Base-by-base conservation (phyloP, 2,797 vertebrate genomes). In the Hozukius guyotensis region DNA sequence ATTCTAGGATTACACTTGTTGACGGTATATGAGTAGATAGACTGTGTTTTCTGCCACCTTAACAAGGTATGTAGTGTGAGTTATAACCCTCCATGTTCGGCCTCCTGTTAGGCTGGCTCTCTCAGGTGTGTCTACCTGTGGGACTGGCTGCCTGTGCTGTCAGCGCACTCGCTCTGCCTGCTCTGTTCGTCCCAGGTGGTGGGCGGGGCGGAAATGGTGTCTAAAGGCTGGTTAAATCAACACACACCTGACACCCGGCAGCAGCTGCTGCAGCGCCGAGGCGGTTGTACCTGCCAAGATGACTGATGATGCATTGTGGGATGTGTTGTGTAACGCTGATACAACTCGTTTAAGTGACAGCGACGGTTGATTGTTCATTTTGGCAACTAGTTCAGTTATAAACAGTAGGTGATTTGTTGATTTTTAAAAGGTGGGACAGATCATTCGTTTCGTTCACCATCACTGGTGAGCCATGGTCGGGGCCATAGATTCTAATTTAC, bases 61-160 rank as follows among this genome's bases (percentile, higher is more conserved):
- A n/a, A 25, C n/a, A 11, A 74, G 73, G 52, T 5, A 77, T 63
- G 56, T 2, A 8, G 20, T 11, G 8, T 32, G 71, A 24, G 42
- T 24, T 63, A 6, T 4, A 25, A 18, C 10, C 32, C 53, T 68
- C 5, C 25, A 38, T 38, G 5, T 1, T 29, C 11, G 5, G 53
- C 66, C 87, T 86, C 84, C 69, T 72, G 87, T 82, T 85, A 27
- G 81, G 77, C 82, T 16, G 46, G 78, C 36, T 36, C 82, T 87
- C 80, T 81, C 81, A 91, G 91, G 91, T 86, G 91, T 92, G 91
- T 87, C 87, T 83, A 92, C 91, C 90, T 92, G 91, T 79, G 90
- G 71, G 90, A 90, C 90, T 77, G 82, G 82, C 87, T 82, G 65
- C 32, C 64, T 24, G 56, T 38, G 6, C 72, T 73, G 78, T 31